Evolutionary conservation across 2,888 invertebrate genomes (phyloP).

Genomic region (Palloptera scutellata): DNA sequence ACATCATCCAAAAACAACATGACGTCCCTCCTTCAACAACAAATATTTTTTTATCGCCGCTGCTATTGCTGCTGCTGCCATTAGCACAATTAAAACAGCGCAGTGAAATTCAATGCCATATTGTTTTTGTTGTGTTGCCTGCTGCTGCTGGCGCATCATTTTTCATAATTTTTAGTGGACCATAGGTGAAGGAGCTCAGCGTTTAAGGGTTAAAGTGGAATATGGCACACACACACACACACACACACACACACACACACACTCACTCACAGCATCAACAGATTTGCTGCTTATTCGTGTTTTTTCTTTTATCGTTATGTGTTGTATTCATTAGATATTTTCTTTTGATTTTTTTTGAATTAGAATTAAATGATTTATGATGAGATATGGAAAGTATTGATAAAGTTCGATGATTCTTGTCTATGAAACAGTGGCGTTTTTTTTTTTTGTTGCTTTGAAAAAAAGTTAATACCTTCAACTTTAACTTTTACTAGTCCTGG

Average conservation of each 20-base stretch:
- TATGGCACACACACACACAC: neutral
- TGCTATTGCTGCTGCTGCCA: slow-evolving; percentile 34
- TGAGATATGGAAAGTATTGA: neutral
- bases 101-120: slow-evolving; percentile 10
- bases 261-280: neutral
- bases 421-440: neutral
- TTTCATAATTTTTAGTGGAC: slow-evolving; percentile 57
- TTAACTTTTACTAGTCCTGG: too few species aligned
- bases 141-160: slow-evolving; percentile 45
- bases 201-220: slow-evolving; percentile 15
- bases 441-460: too few species aligned
- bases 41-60: slow-evolving; percentile 19
- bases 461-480: too few species aligned
- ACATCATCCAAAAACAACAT: slow-evolving; percentile 49
- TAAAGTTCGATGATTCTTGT: neutral
- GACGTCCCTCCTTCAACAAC: slow-evolving; percentile 47
- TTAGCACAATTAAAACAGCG: slow-evolving; percentile 41
- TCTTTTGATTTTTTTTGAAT: slow-evolving; percentile 1
- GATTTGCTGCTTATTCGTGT: neutral
- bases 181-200: slow-evolving; percentile 39
- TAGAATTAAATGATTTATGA: slow-evolving; percentile 19
- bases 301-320: neutral
- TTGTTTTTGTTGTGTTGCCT: slow-evolving; percentile 1
- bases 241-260: too few species aligned
- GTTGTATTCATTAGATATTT: slow-evolving; percentile 17